Evolutionary conservation across 1,140 invertebrate genomes (phyloP).

Genomic region (Adelges cooleyi): DNA sequence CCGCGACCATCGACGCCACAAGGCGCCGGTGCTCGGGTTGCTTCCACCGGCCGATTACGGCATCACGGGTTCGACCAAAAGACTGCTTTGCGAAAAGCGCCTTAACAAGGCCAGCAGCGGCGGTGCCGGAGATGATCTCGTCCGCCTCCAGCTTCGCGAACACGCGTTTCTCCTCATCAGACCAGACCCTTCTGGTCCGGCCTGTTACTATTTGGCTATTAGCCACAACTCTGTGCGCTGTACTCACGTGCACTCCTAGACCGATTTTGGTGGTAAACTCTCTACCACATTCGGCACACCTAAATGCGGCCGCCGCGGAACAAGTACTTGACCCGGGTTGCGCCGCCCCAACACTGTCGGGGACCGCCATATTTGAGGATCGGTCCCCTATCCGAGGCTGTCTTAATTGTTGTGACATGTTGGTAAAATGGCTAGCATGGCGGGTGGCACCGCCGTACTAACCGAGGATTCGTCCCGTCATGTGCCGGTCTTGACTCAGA

Average conservation of each 20-base stretch:
- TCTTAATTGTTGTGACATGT: not conserved
- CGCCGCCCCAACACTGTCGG: not conserved
- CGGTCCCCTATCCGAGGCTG: not conserved
- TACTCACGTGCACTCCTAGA: not conserved
- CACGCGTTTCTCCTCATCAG: not conserved
- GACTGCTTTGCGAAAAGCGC: not conserved
- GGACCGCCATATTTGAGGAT: not conserved
- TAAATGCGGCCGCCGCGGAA: not conserved
- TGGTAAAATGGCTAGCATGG: too few species aligned
- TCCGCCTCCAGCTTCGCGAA: not conserved
- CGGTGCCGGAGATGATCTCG: fast-evolving
- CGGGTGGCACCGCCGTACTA: not conserved
- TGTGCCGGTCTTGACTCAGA: not conserved
- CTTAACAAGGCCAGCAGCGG: fast-evolving
- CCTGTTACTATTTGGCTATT: not conserved
- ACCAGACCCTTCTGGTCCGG: not conserved
- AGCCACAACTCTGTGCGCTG: fast-evolving
- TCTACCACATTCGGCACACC: not conserved
- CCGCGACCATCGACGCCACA: fast-evolving
- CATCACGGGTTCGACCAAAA: not conserved
- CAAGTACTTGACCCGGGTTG: too few species aligned
- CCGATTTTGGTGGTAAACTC: not conserved
- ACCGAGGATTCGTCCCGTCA: not conserved
- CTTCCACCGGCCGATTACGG: not conserved
- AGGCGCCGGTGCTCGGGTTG: too few species aligned